A percentile compares a stretch with the other conserved stretches of the same genome.
These are phyloP conservation scores for Recurvirostra avosetta DNA, from an alignment of 2,113 vertebrate genomes.

Conservation along the genomic window DNA sequence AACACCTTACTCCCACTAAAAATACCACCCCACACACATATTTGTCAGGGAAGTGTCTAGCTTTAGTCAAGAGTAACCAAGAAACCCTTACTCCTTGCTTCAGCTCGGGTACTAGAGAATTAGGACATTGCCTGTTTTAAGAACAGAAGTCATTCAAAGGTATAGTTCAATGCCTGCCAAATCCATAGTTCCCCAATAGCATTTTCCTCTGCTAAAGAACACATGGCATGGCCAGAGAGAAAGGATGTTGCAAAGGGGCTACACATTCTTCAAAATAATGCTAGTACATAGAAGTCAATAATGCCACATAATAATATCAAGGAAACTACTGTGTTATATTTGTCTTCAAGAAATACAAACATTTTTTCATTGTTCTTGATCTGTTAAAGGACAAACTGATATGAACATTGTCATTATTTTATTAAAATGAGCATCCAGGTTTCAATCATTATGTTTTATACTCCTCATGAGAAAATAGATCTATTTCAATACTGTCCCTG, in stretches of 20 bases:
- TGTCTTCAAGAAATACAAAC: neutral
- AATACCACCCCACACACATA: rapidly evolving
- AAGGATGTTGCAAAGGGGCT: neutral
- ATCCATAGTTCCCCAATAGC: neutral
- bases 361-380: neutral
- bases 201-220: neutral
- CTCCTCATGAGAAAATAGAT: neutral
- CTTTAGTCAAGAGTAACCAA: neutral
- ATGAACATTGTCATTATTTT: neutral
- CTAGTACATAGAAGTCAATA: neutral
- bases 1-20: neutral
- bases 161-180: neutral
- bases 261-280: neutral
- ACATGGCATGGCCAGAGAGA: neutral
- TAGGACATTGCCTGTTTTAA: neutral
- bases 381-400: neutral
- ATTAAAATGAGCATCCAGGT: neutral
- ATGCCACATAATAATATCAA: neutral
- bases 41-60: neutral
- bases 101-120: neutral
- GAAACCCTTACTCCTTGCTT: neutral
- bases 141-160: neutral
- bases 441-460: neutral
- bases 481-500: neutral
- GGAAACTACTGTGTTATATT: neutral